Evolutionary conservation across 1,140 invertebrate species (phyloP), one percentile per base, ranked within the genome.

Genomic region (Drosophila equinoxialis): DNA sequence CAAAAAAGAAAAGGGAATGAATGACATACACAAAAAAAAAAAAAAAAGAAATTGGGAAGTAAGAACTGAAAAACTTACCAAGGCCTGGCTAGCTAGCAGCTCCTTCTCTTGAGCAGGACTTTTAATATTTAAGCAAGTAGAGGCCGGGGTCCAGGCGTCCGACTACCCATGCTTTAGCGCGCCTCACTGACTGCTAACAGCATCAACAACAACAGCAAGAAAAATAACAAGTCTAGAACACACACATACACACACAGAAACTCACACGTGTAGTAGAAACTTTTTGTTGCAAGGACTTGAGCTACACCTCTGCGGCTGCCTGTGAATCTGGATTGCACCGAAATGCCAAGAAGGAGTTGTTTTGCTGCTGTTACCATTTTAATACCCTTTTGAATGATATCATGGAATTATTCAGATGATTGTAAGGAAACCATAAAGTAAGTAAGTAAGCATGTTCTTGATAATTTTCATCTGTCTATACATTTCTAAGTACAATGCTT

Each of bases 81-180:
- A 59, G 57, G 61, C 42, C 20, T 48, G 61, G 42, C 11, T 51
- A 11, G 37, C 37, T 39, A 8, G 33, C 30, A 35, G 41, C 58
- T 68, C 23, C 65, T 67, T 67, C 51, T 74, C 72, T 54, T 67
- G 60, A 77, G 73, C 65, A 74, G 65, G 79, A 87, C 69, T 82
- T 86, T 86, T 87, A 86, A 87, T 86, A 86, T 86, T 87, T 87
- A 72, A 86, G 78, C 78, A 78, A 66, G 64, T 55, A 62, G 68
- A 33, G 69, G 54, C 69, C 42, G 65, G 54, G 11, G 48, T 68
- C 73, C 72, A 63, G 45, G 45, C 41, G 67, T 58, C 66, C 62
- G 54, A n/a, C 51, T 63, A 57, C 33, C 57, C 65, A 57, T 62
- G 51, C 62, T 60, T 59, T 73, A 65, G 51, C 65, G 66, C 55